These are phyloP conservation scores for Deilephila elpenor DNA, from an alignment of 2,888 invertebrate species.

Conservation along the genomic window DNA sequence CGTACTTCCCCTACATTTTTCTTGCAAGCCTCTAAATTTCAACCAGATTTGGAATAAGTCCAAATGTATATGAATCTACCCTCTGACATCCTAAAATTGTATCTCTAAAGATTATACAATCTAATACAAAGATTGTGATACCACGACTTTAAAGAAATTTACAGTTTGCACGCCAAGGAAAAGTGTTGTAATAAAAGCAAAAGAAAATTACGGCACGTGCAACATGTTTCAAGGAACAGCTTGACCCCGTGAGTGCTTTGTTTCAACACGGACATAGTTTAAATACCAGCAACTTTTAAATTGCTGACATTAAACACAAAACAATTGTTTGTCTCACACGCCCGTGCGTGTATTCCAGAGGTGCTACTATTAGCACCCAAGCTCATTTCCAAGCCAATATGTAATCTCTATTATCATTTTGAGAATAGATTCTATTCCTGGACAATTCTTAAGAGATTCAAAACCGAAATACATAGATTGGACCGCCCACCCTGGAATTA, in stretches of 20 bases:
- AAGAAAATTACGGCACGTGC: constrained; percentile 16
- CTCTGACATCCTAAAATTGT: not conserved
- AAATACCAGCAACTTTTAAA: not conserved
- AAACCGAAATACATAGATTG: too few relatives aligned
- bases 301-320: not conserved
- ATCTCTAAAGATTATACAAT: not conserved
- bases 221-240: constrained; percentile 15
- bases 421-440: too few relatives aligned
- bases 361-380: too few relatives aligned
- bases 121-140: not conserved
- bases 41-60: too few relatives aligned
- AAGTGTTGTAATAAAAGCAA: constrained; percentile 25
- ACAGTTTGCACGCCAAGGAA: not conserved
- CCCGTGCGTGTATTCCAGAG: not conserved
- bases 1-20: too few relatives aligned
- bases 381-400: too few relatives aligned
- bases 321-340: not conserved
- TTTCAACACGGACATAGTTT: not conserved
- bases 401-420: too few relatives aligned
- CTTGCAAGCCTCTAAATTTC: too few relatives aligned
- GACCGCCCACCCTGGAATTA: too few relatives aligned
- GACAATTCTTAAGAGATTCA: too few relatives aligned
- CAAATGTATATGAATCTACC: not conserved
- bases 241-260: constrained; percentile 20
- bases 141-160: not conserved